Percentiles rank a stretch among this genome's conserved stretches.
Conservation (phyloP, 2,113 vertebrate species). For the Myrmophylax atrothorax region DNA sequence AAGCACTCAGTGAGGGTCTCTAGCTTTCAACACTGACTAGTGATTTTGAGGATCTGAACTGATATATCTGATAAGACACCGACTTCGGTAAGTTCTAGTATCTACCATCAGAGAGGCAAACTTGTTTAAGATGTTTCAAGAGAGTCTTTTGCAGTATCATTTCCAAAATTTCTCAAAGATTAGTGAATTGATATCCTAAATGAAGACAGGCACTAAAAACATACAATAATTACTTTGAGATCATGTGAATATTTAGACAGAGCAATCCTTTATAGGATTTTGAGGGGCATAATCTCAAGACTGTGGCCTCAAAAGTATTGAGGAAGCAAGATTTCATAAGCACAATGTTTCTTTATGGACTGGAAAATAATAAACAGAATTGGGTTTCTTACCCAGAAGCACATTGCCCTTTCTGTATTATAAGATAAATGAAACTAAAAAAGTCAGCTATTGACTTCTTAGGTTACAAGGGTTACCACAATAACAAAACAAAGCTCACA, state of each 20-base stretch:
- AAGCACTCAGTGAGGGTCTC: not conserved
- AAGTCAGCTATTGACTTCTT: conserved; percentile 73
- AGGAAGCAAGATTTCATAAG: conserved; percentile 9
- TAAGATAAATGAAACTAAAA: conserved; percentile 71
- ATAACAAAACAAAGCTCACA: conserved; percentile 45
- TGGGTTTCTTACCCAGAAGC: conserved; percentile 71
- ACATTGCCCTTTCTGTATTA: conserved; percentile 65
- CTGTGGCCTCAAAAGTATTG: not conserved
- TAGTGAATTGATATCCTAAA: not conserved
- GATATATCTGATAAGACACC: not conserved
- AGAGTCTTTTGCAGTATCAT: not conserved
- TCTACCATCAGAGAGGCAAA: not conserved
- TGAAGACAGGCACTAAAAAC: not conserved
- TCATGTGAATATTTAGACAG: not conserved
- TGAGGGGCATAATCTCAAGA: not conserved
- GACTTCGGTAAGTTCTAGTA: not conserved
- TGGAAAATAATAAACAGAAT: conserved; percentile 56
- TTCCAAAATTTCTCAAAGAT: not conserved
- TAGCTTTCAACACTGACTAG: not conserved
- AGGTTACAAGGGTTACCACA: conserved; percentile 68
- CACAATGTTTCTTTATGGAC: conserved; percentile 31
- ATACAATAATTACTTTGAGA: not conserved
- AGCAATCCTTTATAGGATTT: not conserved
- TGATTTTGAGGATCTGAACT: not conserved
- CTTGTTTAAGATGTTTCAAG: not conserved